Evolutionary conservation across 2,888 invertebrate genomes (phyloP), one percentile per base, ranked within the genome.

Genomic region (Elysia crispata): DNA sequence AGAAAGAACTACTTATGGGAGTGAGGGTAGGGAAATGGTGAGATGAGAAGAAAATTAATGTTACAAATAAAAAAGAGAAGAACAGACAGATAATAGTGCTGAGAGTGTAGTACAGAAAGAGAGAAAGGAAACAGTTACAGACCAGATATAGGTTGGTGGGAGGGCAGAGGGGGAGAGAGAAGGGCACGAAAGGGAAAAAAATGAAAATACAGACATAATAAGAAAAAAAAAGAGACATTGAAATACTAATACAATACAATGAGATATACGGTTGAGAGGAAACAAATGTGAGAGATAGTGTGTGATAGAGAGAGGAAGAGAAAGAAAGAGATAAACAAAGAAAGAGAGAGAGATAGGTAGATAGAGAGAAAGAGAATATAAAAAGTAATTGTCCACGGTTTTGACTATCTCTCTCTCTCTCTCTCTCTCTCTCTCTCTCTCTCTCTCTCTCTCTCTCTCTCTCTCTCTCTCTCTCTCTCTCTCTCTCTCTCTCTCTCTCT

Each of bases 141-240:
- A 30, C 11, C 18, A 67, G 28, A 20, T 30, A 20, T 11, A 67
- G 28, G 20, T 20, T 13, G 30, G 30, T 8, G 30, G 20, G 28
- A 28, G 30, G 33, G 20, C n/a, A 70, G 33, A 33, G n/a, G 33
- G 20, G n/a, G 33, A 23, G n/a, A 20, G 18, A 31, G 20, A 1
- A 70, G 70, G 33, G 25, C 33, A 60, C 5, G 54, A 57, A 31
- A 66, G 74, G n/a, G 74, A 66, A 50, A 31, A 67, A 66, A 54
- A 66, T n/a, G 33, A 6, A 33, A n/a, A 30, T 13, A 66, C 28
- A 25, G 11, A 30, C 25, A 66, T 18, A 25, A 66, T 25, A 25
- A 66, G 23, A 66, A 11, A 30, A 66, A 11, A 25, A 66, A 25
- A 1, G 25, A 66, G 66, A 66, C 25, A 30, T 8, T 20, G 13